Conservation (phyloP, 2,797 vertebrate species). For the Scyliorhinus canicula region DNA sequence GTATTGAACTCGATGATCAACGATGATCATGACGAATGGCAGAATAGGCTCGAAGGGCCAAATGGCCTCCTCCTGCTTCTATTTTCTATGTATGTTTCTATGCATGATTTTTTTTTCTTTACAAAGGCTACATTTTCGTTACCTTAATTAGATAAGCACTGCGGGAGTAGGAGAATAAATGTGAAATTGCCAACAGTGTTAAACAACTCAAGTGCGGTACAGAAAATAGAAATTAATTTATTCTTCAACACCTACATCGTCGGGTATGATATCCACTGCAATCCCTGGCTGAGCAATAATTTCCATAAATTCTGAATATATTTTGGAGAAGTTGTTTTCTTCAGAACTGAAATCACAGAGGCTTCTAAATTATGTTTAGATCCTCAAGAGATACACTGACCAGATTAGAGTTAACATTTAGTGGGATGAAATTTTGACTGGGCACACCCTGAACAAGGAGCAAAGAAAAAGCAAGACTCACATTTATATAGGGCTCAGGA, state of each 20-base stretch:
- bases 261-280: not conserved
- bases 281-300: not conserved
- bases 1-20: too few relatives aligned
- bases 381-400: not conserved
- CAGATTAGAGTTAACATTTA: not conserved
- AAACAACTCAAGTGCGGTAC: slow-evolving; percentile 1
- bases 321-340: slow-evolving; percentile 2
- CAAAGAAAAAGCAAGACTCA: not conserved
- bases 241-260: not conserved
- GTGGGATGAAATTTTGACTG: not conserved
- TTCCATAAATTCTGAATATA: not conserved
- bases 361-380: not conserved
- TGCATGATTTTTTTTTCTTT: too few relatives aligned
- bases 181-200: slow-evolving; percentile 9
- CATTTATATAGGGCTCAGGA: too few relatives aligned
- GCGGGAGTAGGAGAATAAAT: slow-evolving; percentile 15
- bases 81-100: too few relatives aligned
- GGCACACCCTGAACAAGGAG: not conserved
- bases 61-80: too few relatives aligned
- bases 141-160: not conserved
- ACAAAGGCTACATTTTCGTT: not conserved
- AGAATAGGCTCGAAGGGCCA: too few relatives aligned
- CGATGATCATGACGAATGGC: too few relatives aligned
- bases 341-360: not conserved
- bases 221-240: slow-evolving; percentile 32